phyloP scores from a whole-genome alignment of 2,113 vertebrate species.

The Geococcyx californianus region DNA sequence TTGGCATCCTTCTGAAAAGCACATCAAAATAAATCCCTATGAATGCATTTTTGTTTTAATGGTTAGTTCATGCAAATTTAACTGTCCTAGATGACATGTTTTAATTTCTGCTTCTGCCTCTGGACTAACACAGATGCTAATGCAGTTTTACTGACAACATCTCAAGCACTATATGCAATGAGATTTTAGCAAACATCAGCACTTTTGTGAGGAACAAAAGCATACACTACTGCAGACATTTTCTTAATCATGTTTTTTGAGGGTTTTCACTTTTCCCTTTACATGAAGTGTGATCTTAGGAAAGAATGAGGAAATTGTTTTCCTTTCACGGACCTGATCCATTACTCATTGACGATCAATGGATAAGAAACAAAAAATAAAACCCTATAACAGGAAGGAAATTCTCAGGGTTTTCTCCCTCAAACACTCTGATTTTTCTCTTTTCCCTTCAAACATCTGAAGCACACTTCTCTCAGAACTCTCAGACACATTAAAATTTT shows the following conservation, averaged over 20 bases:
- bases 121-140: background rate
- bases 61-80: conserved; percentile 57
- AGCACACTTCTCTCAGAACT: background rate
- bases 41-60: conserved; percentile 33
- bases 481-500: background rate
- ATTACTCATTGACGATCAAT: background rate
- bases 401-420: background rate
- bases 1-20: background rate
- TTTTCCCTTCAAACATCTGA: background rate
- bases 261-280: background rate
- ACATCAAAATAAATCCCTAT: conserved; percentile 35
- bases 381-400: background rate
- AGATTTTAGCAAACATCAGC: background rate
- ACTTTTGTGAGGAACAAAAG: background rate
- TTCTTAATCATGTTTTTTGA: background rate
- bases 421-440: background rate
- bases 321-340: background rate
- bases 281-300: background rate
- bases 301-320: background rate
- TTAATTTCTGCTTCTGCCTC: conserved; percentile 45
- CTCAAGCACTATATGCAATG: background rate
- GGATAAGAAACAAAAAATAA: background rate
- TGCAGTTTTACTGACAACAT: background rate
- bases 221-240: background rate
- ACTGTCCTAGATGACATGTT: conserved; percentile 10